Conservation (phyloP, 2,797 vertebrate genomes). For the Rhinella marina region DNA sequence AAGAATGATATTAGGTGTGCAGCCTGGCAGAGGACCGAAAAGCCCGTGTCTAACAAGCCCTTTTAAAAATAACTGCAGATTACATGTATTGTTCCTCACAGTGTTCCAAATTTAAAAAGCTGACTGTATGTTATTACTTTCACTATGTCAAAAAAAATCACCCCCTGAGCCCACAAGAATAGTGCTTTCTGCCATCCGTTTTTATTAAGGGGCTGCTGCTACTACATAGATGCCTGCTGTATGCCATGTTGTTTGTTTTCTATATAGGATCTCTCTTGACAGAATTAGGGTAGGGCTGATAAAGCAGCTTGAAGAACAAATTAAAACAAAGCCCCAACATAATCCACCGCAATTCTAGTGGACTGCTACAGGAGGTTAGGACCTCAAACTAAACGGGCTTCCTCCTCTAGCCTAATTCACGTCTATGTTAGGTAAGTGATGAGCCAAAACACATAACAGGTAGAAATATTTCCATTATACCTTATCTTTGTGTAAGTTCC, state of each 20-base stretch:
- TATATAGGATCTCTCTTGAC: too few species aligned
- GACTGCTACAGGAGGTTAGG: too few species aligned
- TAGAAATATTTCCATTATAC: too few species aligned
- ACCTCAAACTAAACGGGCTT: too few species aligned
- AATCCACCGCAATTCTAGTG: too few species aligned
- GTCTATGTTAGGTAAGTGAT: too few species aligned
- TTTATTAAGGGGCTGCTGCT: not conserved
- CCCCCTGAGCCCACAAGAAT: not conserved
- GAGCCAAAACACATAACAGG: too few species aligned
- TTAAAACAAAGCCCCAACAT: too few species aligned
- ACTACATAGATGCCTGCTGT: not conserved
- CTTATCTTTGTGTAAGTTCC: too few species aligned
- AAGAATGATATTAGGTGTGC: constrained; percentile 28
- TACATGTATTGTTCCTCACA: not conserved
- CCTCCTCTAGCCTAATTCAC: too few species aligned
- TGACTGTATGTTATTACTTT: not conserved
- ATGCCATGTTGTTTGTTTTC: not conserved
- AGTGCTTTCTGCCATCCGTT: not conserved
- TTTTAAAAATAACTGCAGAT: constrained; percentile 16
- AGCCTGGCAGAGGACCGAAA: constrained; percentile 7
- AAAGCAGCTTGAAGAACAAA: too few species aligned
- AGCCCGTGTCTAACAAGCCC: constrained; percentile 6
- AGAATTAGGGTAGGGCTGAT: not conserved
- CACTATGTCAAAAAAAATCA: not conserved
- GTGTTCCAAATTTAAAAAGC: not conserved